phyloP scores from a whole-genome alignment of 64 coral and sea anemone species.

The Montipora capricornis region DNA sequence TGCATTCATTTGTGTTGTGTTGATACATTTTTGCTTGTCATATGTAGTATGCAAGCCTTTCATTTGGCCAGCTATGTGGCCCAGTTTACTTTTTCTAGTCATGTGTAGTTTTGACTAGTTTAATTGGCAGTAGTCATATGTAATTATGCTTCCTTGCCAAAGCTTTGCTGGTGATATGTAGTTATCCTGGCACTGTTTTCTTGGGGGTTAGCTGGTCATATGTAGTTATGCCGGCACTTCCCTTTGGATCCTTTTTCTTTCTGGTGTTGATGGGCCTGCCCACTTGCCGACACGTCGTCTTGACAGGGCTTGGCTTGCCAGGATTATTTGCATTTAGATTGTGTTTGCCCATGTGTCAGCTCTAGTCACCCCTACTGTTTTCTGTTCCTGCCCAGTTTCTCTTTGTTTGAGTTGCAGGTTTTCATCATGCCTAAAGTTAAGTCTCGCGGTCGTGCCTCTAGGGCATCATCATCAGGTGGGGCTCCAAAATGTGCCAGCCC shows the following conservation, averaged over 20 bases:
- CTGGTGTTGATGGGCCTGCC: not conserved
- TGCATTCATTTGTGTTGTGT: slow-evolving; percentile 1
- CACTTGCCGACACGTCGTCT: slow-evolving; percentile 2
- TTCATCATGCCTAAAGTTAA: slow-evolving; percentile 2
- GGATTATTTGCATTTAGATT: not conserved
- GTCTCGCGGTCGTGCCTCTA: not conserved
- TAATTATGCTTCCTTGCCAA: no score
- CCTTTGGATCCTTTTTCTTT: not conserved
- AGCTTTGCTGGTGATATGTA: no score
- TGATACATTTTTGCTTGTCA: no score
- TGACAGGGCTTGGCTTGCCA: slow-evolving; percentile 23
- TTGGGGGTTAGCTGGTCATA: not conserved
- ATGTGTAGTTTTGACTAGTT: no score
- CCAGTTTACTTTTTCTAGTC: no score
- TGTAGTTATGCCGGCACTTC: slow-evolving; percentile 16
- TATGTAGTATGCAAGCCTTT: no score
- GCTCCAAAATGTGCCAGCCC: not conserved
- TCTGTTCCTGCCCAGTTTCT: not conserved
- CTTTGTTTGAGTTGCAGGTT: not conserved
- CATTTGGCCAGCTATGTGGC: no score
- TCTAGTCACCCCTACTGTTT: no score
- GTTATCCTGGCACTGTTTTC: no score
- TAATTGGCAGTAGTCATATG: no score
- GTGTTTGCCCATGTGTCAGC: no score
- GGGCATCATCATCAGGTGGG: not conserved